Percentiles rank a stretch among this genome's conserved stretches.
phyloP scores from a whole-genome alignment of 2,888 invertebrate species.

The Endotricha flammealis region DNA sequence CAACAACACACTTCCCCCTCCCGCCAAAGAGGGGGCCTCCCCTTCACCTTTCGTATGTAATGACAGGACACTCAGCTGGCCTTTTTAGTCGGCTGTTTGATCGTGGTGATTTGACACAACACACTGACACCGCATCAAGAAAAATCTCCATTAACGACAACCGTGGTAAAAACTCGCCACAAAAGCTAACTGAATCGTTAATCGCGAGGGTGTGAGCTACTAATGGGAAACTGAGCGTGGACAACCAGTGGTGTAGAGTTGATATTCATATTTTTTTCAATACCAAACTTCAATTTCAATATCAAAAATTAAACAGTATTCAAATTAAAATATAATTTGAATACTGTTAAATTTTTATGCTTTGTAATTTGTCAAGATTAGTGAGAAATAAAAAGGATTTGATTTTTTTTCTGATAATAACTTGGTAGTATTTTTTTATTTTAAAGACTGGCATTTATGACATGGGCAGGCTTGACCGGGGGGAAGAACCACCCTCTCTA shows the following conservation, averaged over 20 bases:
- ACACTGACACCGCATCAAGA: background rate
- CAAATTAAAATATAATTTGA: too few relatives aligned
- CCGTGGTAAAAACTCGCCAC: conserved; percentile 62
- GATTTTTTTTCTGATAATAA: too few relatives aligned
- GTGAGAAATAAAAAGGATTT: too few relatives aligned
- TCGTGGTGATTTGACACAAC: background rate
- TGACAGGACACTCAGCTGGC: background rate
- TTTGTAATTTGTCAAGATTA: too few relatives aligned
- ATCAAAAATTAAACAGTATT: too few relatives aligned
- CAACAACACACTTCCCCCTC: background rate
- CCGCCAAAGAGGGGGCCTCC: too few relatives aligned
- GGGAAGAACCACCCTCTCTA: too few relatives aligned
- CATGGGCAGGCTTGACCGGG: too few relatives aligned
- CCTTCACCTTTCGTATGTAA: background rate
- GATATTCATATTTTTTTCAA: background rate
- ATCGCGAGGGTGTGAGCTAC: conserved; percentile 69
- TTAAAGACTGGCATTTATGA: too few relatives aligned
- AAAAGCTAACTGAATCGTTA: conserved; percentile 64
- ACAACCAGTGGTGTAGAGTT: conserved; percentile 1
- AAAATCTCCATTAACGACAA: conserved; percentile 38
- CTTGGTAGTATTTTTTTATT: too few relatives aligned
- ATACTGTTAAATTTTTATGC: too few relatives aligned
- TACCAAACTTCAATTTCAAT: too few relatives aligned
- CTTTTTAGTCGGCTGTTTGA: background rate
- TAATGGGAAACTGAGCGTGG: conserved; percentile 48